Base-by-base conservation (phyloP, 1,140 invertebrate genomes). In the Yoshiicerus persimilis region DNA sequence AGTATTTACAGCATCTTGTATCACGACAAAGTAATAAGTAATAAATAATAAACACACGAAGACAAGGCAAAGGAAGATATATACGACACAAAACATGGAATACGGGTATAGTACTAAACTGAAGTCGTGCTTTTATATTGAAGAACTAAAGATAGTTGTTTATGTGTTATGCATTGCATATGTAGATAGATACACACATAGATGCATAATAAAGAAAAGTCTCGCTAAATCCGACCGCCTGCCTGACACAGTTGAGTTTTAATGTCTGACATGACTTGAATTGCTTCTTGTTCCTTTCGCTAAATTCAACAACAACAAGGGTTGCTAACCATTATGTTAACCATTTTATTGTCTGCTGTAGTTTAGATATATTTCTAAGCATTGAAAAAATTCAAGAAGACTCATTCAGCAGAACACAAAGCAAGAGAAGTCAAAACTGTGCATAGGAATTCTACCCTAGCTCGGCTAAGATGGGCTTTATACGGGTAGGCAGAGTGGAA, bases 311-410 rank as follows among this genome's bases (percentile, higher is more conserved):
- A 80, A 80, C 30, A 80, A 38, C 30, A 80, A 34, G 30, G 32
- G 30, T 80, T 80, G 75, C 32, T 80, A 80, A 38, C 30, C 75
- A 80, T 80, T 80, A 80, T 20, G 34, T 80, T 80, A 80, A 36
- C 32, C 75, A 80, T 80, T 80, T 80, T 80, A 80, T 80, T 80
- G 32, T 80, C 27, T 80, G 75, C 13, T 80, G 75, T 80, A 80
- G 32, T 80, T 13, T 25, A 36, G 30, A 36, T 32, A 70, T 36
- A 80, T 80, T 80, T n/a, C 27, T 10, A n/a, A 70, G 34, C 30
- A 20, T 16, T 13, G 75, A 80, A 20, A 38, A 32, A 32, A 80
- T 70, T 30, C 32, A 32, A 36, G 75, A 80, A 80, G 75, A 36
- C 25, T 70, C 66, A 70, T 30, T 30, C 23, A 66, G 27, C 23